Evolutionary conservation across 2,888 invertebrate genomes (phyloP).

Genomic region (Sesia apiformis): DNA sequence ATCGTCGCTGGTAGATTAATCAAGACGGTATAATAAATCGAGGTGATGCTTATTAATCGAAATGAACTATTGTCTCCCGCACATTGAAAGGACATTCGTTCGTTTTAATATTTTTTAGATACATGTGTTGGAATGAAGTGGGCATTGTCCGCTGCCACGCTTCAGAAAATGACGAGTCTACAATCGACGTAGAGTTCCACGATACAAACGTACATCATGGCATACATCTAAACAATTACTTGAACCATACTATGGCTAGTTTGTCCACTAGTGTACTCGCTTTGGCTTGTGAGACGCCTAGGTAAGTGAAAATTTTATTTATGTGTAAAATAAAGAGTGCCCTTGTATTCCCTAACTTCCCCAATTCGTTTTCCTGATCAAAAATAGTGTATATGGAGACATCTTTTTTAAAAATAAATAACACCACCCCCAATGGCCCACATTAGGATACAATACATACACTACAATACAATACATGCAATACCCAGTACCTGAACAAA

Average conservation of each 20-base stretch:
- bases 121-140: constrained; percentile 92
- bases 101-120: constrained; percentile 40
- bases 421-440: background rate
- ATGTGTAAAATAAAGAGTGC: no score
- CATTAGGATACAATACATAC: background rate
- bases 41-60: no score
- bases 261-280: constrained; percentile 87
- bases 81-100: no score
- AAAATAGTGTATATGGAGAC: no score
- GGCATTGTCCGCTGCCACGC: constrained; percentile 92
- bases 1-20: no score
- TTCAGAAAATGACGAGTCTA: constrained; percentile 80
- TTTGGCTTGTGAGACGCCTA: constrained; percentile 81
- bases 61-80: no score
- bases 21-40: no score
- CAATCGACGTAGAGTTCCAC: constrained; percentile 96
- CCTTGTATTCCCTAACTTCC: no score
- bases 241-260: constrained; percentile 90
- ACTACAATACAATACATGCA: background rate
- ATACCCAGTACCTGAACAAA: no score
- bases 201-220: constrained; percentile 92
- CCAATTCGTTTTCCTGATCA: no score
- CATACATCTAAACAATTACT: constrained; percentile 90
- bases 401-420: no score
- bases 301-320: constrained; percentile 46